Conservation (phyloP, 1,140 invertebrate genomes). For the Prorops nasuta region DNA sequence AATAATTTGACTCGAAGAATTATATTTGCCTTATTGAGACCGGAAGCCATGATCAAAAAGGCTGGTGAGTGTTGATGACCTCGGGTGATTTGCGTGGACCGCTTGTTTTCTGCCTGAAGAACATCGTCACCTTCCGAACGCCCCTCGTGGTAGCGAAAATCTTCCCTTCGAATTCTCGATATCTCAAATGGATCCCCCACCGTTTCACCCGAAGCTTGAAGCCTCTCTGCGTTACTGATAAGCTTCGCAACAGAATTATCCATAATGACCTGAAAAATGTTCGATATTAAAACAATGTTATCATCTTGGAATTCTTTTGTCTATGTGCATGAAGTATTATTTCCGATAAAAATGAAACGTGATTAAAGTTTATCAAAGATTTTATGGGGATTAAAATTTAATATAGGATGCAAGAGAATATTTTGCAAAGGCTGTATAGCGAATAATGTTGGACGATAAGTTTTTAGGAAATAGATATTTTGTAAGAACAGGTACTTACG, state of each 20-base stretch:
- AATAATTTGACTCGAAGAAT: too few relatives aligned
- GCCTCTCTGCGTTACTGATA: constrained; percentile 60
- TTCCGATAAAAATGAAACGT: constrained; percentile 7
- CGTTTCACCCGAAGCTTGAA: constrained; percentile 73
- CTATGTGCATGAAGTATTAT: too few relatives aligned
- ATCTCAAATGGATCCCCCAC: constrained; percentile 91
- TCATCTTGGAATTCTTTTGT: too few relatives aligned
- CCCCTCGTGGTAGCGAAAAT: constrained; percentile 75
- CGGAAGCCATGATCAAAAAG: constrained; percentile 84
- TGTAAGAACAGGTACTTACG: too few relatives aligned
- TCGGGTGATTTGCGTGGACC: constrained; percentile 68
- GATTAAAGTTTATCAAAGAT: too few relatives aligned
- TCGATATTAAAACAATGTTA: too few relatives aligned
- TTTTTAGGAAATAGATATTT: too few relatives aligned
- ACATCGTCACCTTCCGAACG: constrained; percentile 85
- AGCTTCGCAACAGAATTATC: constrained; percentile 87
- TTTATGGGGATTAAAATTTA: too few relatives aligned
- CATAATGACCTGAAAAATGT: constrained; percentile 64
- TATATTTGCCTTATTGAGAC: constrained; percentile 83
- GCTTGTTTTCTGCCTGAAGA: constrained; percentile 72
- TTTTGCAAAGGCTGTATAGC: too few relatives aligned
- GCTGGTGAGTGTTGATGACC: constrained; percentile 88
- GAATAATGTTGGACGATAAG: too few relatives aligned
- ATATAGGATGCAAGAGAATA: too few relatives aligned
- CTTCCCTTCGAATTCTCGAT: constrained; percentile 80